A percentile compares a stretch with the other conserved stretches of the same genome.
Evolutionary conservation across 2,888 invertebrate species (phyloP).

Genomic region (Meliscaeva auricollis): DNA sequence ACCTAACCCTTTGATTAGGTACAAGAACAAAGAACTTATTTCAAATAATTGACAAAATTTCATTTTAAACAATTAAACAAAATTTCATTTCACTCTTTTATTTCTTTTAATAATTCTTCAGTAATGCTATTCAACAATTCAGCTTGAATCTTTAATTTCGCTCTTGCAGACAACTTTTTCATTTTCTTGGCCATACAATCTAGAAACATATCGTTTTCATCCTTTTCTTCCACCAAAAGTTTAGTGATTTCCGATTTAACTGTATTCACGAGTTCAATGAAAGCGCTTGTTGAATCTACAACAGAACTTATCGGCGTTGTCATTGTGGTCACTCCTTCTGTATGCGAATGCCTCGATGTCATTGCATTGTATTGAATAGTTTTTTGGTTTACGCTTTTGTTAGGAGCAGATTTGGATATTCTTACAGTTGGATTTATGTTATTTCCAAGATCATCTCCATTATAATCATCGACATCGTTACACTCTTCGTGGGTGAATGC

Average conservation of each 20-base stretch:
- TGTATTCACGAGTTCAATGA: not conserved
- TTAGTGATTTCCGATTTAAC: not conserved
- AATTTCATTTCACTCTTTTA: too few species aligned
- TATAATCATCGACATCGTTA: not conserved
- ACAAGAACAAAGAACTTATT: too few species aligned
- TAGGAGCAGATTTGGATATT: not conserved
- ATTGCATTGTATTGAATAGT: not conserved
- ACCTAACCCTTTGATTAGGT: too few species aligned
- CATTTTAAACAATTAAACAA: too few species aligned
- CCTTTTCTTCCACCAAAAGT: constrained; percentile 5
- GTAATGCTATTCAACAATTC: constrained; percentile 7
- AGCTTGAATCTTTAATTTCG: constrained; percentile 27
- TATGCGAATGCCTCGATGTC: not conserved
- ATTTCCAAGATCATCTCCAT: not conserved
- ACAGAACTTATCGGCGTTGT: not conserved
- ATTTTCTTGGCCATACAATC: constrained; percentile 40
- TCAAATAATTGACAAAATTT: too few species aligned
- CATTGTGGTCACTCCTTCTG: not conserved
- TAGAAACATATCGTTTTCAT: constrained; percentile 35
- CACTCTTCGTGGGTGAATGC: not conserved
- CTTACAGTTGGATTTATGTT: not conserved
- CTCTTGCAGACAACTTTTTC: constrained; percentile 13
- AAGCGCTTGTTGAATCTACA: not conserved
- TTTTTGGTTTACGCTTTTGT: not conserved
- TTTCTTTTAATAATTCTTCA: constrained; percentile 33